Percentiles rank a stretch among this genome's conserved stretches.
phyloP scores from a whole-genome alignment of 1,140 invertebrate genomes.

The Bombus breviceps region DNA sequence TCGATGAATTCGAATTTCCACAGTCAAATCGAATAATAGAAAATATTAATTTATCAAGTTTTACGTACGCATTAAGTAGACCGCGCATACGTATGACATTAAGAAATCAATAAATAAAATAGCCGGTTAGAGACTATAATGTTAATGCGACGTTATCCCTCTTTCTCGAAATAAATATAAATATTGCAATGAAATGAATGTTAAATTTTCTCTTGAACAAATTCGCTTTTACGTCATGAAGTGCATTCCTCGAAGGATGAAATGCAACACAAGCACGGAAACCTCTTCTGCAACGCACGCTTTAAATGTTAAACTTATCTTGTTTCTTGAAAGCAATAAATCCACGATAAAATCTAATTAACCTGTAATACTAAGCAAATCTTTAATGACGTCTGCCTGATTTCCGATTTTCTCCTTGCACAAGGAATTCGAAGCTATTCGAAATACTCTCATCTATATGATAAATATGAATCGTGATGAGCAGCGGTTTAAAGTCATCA shows the following conservation, averaged over 20 bases:
- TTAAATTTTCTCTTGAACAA: too few species aligned
- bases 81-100: slow-evolving; percentile 40
- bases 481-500: background rate
- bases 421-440: background rate
- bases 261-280: background rate
- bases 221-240: background rate
- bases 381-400: background rate
- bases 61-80: slow-evolving; percentile 3
- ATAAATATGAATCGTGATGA: background rate
- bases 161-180: background rate
- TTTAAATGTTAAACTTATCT: background rate
- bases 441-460: background rate
- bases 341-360: slow-evolving; percentile 1
- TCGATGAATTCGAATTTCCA: background rate
- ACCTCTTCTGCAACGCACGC: too few species aligned
- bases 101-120: slow-evolving; percentile 52
- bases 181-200: background rate
- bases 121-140: background rate
- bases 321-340: background rate
- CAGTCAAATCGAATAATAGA: too few species aligned
- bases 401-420: background rate
- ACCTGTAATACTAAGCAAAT: background rate
- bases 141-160: slow-evolving; percentile 4
- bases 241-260: background rate
- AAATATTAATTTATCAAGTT: background rate